Percentiles rank a stretch among this genome's conserved stretches.
Evolutionary conservation across 2,113 vertebrate species (phyloP).

Genomic region (Cyphomyrus plagiostoma): DNA sequence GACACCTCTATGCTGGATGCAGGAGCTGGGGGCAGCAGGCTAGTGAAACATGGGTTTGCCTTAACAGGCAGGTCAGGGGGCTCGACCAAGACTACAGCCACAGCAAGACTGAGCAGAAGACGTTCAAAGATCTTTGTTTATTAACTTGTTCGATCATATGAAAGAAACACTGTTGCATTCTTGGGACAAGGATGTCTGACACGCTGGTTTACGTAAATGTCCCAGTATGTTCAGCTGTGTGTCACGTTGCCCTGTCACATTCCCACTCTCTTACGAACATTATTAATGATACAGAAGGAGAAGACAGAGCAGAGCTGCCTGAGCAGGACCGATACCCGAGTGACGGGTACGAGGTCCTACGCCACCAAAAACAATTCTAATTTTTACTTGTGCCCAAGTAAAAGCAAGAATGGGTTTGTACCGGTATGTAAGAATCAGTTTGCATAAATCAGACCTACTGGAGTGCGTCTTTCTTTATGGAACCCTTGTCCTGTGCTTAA

Average conservation of each 20-base stretch:
- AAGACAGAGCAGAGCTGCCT: neutral
- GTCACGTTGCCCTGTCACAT: neutral
- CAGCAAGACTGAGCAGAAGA: neutral
- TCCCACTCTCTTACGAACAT: too few relatives aligned
- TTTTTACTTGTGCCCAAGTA: neutral
- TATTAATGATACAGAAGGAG: neutral
- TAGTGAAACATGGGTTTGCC: neutral
- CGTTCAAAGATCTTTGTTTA: slow-evolving; percentile 35
- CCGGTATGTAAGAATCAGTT: neutral
- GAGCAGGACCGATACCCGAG: neutral
- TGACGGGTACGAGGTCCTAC: neutral
- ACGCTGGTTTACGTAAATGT: slow-evolving; percentile 7
- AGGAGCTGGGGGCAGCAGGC: too few relatives aligned
- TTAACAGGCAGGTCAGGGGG: neutral
- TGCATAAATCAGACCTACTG: neutral
- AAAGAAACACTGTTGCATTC: slow-evolving; percentile 42
- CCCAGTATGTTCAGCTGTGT: neutral
- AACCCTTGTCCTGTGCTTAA: neutral
- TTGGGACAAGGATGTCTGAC: slow-evolving; percentile 29
- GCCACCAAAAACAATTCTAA: neutral
- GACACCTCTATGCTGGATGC: neutral
- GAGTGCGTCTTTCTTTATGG: neutral
- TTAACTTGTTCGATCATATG: slow-evolving; percentile 45
- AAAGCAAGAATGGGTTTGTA: neutral
- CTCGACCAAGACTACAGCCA: too few relatives aligned